A percentile compares a stretch with the other conserved stretches of the same genome.
phyloP scores from a whole-genome alignment of 2,113 vertebrate species.

The Xiphophorus couchianus region DNA sequence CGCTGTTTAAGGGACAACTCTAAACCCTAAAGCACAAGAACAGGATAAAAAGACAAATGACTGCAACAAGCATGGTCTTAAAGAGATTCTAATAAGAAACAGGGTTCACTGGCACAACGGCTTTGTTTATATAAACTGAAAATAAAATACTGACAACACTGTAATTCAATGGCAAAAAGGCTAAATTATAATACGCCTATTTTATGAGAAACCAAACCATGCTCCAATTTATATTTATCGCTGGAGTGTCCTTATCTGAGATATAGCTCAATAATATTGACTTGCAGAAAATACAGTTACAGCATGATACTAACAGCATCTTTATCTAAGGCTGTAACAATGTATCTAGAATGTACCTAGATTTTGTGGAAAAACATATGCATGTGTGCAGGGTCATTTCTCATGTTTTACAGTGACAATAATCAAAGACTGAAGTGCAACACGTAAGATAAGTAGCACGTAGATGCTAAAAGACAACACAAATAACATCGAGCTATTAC shows the following conservation, averaged over 20 bases:
- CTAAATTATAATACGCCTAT: not conserved
- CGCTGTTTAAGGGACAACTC: not conserved
- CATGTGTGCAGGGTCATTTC: not conserved
- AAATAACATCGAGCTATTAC: not conserved
- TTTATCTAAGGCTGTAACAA: not conserved
- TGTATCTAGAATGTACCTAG: not conserved
- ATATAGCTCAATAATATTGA: not conserved
- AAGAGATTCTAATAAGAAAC: not conserved
- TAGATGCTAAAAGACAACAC: not conserved
- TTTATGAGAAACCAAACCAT: not conserved
- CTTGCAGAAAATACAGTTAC: not conserved
- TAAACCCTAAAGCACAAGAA: not conserved
- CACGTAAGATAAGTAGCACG: not conserved
- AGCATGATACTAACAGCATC: not conserved
- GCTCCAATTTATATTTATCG: not conserved
- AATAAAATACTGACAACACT: not conserved
- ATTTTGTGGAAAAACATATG: not conserved
- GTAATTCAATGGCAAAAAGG: not conserved
- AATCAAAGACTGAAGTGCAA: not conserved
- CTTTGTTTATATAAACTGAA: not conserved
- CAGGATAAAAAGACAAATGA: not conserved
- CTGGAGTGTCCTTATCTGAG: not conserved
- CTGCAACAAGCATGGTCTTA: not conserved
- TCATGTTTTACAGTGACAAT: not conserved
- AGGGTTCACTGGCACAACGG: not conserved